A percentile compares a stretch with the other conserved stretches of the same genome.
phyloP scores from a whole-genome alignment of 2,888 invertebrate species.

The Drosophila fungiperda region DNA sequence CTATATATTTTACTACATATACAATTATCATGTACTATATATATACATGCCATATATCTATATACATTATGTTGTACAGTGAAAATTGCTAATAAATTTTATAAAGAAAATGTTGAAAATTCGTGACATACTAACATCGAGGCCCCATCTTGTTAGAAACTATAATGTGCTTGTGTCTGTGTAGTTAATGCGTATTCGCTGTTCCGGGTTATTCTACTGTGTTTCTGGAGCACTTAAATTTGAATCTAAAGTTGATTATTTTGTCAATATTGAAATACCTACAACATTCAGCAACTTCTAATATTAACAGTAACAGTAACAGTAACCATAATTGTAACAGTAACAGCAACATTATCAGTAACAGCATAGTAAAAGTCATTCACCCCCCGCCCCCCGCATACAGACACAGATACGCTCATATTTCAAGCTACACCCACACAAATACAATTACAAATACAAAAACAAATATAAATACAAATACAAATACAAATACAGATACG shows the following conservation, averaged over 20 bases:
- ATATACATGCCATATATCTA: constrained; percentile 72
- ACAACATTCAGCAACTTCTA: constrained; percentile 27
- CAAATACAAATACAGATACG: constrained; percentile 48
- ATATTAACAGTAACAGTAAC: constrained; percentile 15
- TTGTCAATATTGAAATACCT: constrained; percentile 28
- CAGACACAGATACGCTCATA: constrained; percentile 61
- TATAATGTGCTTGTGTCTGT: constrained; percentile 77
- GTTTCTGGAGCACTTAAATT: constrained; percentile 40
- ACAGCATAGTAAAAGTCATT: constrained; percentile 56
- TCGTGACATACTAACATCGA: constrained; percentile 29
- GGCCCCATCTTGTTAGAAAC: constrained; percentile 58
- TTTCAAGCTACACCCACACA: constrained; percentile 53
- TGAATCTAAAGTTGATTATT: constrained; percentile 33
- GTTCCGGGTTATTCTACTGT: constrained; percentile 43
- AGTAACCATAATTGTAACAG: constrained; percentile 20
- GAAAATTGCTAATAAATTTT: constrained; percentile 42
- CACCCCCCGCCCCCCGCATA: constrained; percentile 39
- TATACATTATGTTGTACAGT: constrained; percentile 70
- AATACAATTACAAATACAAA: constrained; percentile 31
- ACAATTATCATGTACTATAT: constrained; percentile 60
- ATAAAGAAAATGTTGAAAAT: constrained; percentile 24
- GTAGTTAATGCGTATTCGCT: constrained; percentile 66
- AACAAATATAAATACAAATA: constrained; percentile 46
- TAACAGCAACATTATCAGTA: constrained; percentile 36
- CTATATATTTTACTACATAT: constrained; percentile 55